Conservation (phyloP, 2,113 vertebrate species). For the Lamprotornis superbus region DNA sequence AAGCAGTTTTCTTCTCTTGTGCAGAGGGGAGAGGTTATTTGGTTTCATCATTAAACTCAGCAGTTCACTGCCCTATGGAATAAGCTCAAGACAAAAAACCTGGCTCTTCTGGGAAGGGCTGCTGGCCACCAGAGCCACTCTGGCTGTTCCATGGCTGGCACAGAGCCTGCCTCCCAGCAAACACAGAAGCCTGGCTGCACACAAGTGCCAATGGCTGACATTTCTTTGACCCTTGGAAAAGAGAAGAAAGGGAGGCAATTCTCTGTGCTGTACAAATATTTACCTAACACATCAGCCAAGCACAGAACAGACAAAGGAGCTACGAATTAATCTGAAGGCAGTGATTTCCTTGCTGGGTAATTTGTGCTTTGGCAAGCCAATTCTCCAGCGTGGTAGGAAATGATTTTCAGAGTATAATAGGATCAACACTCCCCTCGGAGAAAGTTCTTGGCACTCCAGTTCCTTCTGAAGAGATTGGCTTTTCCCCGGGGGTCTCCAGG, state of each 20-base stretch:
- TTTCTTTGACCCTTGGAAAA: not conserved
- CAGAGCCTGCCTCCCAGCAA: not conserved
- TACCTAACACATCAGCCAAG: constrained; percentile 11
- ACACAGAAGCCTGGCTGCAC: not conserved
- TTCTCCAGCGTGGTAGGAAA: not conserved
- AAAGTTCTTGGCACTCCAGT: not conserved
- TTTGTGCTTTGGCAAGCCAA: not conserved
- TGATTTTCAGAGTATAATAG: not conserved
- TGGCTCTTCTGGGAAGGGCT: not conserved
- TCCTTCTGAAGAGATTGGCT: not conserved
- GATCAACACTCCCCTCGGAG: not conserved
- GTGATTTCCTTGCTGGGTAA: not conserved
- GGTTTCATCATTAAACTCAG: not conserved
- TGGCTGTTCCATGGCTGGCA: not conserved
- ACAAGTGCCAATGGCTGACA: not conserved
- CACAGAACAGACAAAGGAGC: not conserved
- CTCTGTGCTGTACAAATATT: constrained; percentile 41
- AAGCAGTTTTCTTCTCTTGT: not conserved
- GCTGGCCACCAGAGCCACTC: not conserved
- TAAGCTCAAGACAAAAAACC: not conserved
- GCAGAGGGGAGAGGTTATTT: not conserved
- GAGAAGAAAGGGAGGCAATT: constrained; percentile 23
- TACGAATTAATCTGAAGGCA: not conserved
- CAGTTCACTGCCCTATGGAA: not conserved
- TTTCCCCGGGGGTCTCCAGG: not conserved